Evolutionary conservation across 2,888 invertebrate genomes (phyloP), one percentile per base, ranked within the genome.

Genomic region (Orgyia antiqua): DNA sequence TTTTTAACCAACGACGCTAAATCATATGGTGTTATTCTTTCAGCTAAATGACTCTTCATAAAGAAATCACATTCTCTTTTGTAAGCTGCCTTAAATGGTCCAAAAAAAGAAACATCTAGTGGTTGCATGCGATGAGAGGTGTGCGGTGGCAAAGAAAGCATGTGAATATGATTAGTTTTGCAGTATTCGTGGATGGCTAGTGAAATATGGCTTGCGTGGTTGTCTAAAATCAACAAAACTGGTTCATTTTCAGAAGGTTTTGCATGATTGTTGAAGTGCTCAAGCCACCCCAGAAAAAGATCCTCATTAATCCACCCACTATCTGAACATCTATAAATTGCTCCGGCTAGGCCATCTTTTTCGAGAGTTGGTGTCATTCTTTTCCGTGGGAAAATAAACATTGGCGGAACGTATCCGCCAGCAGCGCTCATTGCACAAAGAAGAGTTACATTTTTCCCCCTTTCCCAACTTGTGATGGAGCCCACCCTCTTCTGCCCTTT

Each of bases 301-400:
- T 41, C 1, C 15, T 57, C 56, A 10, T 59, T 64, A 0, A 56
- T 55, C 58, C 55, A 59, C 3, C 53, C 54, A 13, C 48, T 54
- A 6, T 58, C 44, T 7, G 56, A 59, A 21, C 51, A 54, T 39
- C 42, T 53, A 32, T 58, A 58, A 17, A 76, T 38, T 4, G 72
- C 58, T 18, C 64, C 62, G 37, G 56, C 33, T 42, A 71, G 72
- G 9, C 76, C 75, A 58, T 67, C 69, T 30, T 64, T 65, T 39
- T 71, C 60, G 6, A 80, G 52, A 1, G 41, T 36, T 7, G 66
- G 63, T 24, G 62, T 65, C 66, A 73, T 52, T 33, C 69, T 65
- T 41, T 77, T 65, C 12, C 74, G 32, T 0, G 74, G 74, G 34
- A 67, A 83, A 27, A 83, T 77, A 46, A 80, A 77, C 73, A 83